These are phyloP conservation scores for Acanthochromis polyacanthus DNA, from an alignment of 2,113 vertebrate species.

Conservation along the genomic window DNA sequence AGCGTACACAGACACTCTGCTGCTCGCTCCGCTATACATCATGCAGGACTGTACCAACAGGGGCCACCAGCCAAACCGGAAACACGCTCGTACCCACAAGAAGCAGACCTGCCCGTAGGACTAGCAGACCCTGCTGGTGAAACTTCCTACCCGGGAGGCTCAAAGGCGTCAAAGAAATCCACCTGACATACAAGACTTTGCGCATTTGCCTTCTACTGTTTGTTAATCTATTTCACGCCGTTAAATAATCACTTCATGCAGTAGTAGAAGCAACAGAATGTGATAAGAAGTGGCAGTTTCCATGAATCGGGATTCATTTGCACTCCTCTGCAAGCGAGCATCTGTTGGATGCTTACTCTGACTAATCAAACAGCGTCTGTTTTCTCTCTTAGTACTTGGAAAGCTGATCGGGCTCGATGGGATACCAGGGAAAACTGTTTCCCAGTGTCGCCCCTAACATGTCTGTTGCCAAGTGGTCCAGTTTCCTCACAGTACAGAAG, in stretches of 20 bases:
- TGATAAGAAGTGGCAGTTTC: constrained; percentile 3
- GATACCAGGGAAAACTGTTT: constrained; percentile 48
- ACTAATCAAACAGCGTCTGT: constrained; percentile 65
- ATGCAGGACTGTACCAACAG: constrained; percentile 44
- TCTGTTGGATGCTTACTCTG: constrained; percentile 22
- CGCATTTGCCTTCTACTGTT: background rate
- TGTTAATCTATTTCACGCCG: background rate
- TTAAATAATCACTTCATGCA: constrained; percentile 17
- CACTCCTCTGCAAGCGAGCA: constrained; percentile 14
- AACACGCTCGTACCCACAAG: constrained; percentile 65
- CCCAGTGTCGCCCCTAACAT: constrained; percentile 42
- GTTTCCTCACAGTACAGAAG: constrained; percentile 43
- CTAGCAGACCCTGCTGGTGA: constrained; percentile 56
- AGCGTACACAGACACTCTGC: constrained; percentile 52
- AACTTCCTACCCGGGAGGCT: constrained; percentile 62
- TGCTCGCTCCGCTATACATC: constrained; percentile 42
- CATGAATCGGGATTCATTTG: constrained; percentile 20
- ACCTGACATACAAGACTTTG: constrained; percentile 67
- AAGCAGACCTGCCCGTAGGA: constrained; percentile 66
- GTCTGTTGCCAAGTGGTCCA: constrained; percentile 47
- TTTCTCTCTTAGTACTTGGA: constrained; percentile 63
- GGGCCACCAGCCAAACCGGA: constrained; percentile 70
- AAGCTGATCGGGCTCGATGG: constrained; percentile 45
- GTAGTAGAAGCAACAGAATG: background rate
- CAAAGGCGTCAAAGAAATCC: constrained; percentile 65